These are phyloP conservation scores for Pseudomyrmex concolor DNA, from an alignment of 1,140 invertebrate genomes.

Conservation along the genomic window DNA sequence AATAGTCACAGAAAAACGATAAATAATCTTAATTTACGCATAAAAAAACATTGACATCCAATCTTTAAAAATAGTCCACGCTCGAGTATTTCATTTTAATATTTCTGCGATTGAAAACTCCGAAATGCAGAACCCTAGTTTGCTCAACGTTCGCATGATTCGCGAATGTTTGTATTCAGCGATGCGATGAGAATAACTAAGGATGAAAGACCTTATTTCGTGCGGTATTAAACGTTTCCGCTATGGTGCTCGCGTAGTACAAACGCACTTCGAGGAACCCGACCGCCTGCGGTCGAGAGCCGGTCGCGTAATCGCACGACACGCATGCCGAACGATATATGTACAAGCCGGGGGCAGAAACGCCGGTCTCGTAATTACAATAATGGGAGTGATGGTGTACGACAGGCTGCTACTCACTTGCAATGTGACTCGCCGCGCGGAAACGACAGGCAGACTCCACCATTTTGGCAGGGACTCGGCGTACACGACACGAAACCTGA, in stretches of 20 bases:
- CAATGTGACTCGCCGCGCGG: conserved; percentile 90
- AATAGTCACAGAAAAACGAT: neutral
- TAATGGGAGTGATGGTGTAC: conserved; percentile 26
- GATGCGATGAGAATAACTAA: neutral
- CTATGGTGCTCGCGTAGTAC: neutral
- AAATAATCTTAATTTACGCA: no score
- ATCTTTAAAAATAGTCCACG: no score
- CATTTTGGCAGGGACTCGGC: conserved; percentile 94
- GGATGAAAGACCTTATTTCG: neutral
- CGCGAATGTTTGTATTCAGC: no score
- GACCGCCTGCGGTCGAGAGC: conserved; percentile 18
- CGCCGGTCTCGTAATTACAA: conserved; percentile 45
- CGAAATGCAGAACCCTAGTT: no score
- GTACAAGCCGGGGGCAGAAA: conserved; percentile 4
- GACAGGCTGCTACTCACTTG: conserved; percentile 90
- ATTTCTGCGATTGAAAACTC: no score
- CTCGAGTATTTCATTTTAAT: no score
- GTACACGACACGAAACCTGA: conserved; percentile 94
- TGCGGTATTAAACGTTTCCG: neutral
- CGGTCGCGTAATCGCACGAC: conserved; percentile 34
- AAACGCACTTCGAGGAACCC: neutral
- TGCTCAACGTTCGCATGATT: no score
- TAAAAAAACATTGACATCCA: no score
- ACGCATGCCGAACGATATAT: conserved; percentile 45
- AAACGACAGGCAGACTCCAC: conserved; percentile 90